Evolutionary conservation across 2,888 invertebrate species (phyloP), one percentile per base, ranked within the genome.

Genomic region (Clistopyga incitator): DNA sequence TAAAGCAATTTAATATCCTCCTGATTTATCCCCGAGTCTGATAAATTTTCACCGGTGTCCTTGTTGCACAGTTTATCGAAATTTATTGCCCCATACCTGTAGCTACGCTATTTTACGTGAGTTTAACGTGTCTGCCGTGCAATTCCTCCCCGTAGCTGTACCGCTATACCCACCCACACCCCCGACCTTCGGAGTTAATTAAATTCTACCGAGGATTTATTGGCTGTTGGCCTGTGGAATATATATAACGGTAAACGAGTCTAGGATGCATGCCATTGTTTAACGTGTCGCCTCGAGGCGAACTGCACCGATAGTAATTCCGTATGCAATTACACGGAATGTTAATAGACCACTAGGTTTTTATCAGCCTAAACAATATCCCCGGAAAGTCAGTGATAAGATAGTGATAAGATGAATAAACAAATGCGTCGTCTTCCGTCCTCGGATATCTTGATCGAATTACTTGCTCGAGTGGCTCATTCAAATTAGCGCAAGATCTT

Each of bases 131-230:
- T 20, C 54, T 54, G 54, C 54, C 20, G 23, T 74, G 82, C 52
- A 74, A 74, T 71, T 68, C 65, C 20, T 11, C 38, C 25, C 25
- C 45, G 23, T 67, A 25, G 18, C 50, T 13, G 18, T 13, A 10
- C 8, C 10, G 38, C 10, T 38, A 38, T 38, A 38, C 81, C 74
- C 70, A 72, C 67, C 2, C 18, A 6, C 50, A n/a, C 83, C 86
- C 85, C 85, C 86, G 84, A 38, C 38, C 10, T 74, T 71, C 86
- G 61, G 86, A 88, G 89, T 89, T 90, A 90, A 90, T 90, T 90
- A 90, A 90, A 90, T 90, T 90, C 89, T 88, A 85, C 81, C 68
- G 84, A 86, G 85, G 87, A 90, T 89, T 90, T 90, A 90, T 90
- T 87, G 88, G 87, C 84, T 83, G 86, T 88, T 89, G 84, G 77